These are phyloP conservation scores for Chaetodon auriga DNA, from an alignment of 2,113 vertebrate genomes.

Conservation along the genomic window DNA sequence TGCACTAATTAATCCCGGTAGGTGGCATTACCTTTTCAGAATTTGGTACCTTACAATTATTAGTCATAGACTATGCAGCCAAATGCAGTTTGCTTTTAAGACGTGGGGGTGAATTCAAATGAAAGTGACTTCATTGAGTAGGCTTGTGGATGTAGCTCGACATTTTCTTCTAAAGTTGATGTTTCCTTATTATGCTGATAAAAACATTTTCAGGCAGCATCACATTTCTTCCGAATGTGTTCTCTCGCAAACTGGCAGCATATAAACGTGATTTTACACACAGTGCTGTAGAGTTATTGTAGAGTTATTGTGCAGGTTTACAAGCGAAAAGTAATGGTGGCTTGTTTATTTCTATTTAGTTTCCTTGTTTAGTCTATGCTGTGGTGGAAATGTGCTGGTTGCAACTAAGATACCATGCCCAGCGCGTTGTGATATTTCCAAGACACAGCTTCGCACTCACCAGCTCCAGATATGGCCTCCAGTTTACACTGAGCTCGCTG, in stretches of 20 bases:
- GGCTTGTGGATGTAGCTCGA: background rate
- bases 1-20: constrained; percentile 1
- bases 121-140: background rate
- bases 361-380: constrained; percentile 24
- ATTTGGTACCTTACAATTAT: background rate
- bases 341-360: constrained; percentile 11
- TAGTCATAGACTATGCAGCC: background rate
- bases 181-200: background rate
- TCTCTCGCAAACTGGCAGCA: background rate
- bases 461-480: constrained; percentile 22
- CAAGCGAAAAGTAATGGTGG: background rate
- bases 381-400: background rate
- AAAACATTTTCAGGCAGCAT: background rate
- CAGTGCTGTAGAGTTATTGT: background rate
- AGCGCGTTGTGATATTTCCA: constrained; percentile 11
- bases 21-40: background rate
- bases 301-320: background rate
- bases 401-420: background rate
- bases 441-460: constrained; percentile 15
- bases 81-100: background rate
- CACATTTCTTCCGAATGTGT: background rate
- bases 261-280: background rate
- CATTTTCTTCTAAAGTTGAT: background rate
- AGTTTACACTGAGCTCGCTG: constrained; percentile 11
- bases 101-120: background rate